These are phyloP conservation scores for Synergus gifuensis DNA, from an alignment of 2,888 invertebrate genomes.

Conservation along the genomic window DNA sequence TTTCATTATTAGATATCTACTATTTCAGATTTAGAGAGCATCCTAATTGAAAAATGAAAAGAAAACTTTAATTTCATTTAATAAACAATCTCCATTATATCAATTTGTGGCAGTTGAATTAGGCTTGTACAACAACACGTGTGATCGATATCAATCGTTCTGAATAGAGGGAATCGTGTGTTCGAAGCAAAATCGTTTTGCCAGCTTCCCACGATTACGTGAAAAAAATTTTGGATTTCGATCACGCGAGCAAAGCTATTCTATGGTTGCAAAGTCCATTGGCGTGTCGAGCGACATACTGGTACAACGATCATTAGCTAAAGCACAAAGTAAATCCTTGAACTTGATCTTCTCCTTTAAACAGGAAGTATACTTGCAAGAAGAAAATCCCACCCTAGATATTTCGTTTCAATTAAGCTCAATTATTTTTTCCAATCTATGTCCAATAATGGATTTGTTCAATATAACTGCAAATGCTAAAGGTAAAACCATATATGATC, in stretches of 20 bases:
- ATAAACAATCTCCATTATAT: neutral
- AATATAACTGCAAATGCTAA: no score
- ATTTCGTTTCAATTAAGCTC: neutral
- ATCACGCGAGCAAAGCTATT: constrained; percentile 28
- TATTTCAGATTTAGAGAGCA: no score
- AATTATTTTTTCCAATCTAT: neutral
- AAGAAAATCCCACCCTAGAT: neutral
- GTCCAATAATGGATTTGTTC: no score
- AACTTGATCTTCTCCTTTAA: constrained; percentile 38
- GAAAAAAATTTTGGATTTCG: constrained; percentile 39
- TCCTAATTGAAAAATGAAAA: no score
- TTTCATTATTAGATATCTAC: no score
- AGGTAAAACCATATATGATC: no score
- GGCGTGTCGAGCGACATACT: constrained; percentile 32
- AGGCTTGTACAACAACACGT: neutral
- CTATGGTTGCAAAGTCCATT: neutral
- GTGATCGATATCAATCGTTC: constrained; percentile 32
- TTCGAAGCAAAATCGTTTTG: constrained; percentile 38
- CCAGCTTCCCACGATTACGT: constrained; percentile 34
- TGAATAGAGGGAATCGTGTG: constrained; percentile 30
- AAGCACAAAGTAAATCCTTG: constrained; percentile 33
- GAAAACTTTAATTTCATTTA: no score
- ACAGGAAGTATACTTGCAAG: neutral
- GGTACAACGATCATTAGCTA: constrained; percentile 9
- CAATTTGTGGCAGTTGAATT: neutral